Percentiles rank a stretch among this genome's conserved stretches.
Evolutionary conservation across 53 echinoderm and acorn worm genomes (phyloP).

Genomic region (Hippasteria phrygiana): DNA sequence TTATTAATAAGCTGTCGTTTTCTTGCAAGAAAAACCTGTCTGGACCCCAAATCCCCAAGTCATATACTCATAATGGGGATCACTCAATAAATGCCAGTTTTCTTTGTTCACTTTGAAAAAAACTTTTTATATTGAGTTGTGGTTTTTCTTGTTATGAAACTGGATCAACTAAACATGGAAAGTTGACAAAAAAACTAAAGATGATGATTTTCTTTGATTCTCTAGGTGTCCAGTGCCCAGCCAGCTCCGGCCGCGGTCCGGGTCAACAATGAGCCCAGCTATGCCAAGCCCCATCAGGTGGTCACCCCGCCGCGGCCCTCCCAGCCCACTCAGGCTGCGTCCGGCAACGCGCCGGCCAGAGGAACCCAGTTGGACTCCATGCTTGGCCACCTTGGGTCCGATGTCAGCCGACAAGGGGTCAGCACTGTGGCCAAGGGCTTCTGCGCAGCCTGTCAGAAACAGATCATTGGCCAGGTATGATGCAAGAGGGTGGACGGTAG

Average conservation of each 20-base stretch:
- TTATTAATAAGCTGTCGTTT: no score
- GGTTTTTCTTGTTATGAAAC: background rate
- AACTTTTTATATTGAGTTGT: no score
- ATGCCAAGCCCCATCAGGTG: conserved; percentile 40
- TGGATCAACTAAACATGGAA: background rate
- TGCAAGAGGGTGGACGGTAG: no score
- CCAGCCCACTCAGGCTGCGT: conserved; percentile 19
- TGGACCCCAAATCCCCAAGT: no score
- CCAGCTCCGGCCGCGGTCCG: conserved; percentile 50
- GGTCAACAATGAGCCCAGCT: conserved; percentile 65
- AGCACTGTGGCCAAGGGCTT: conserved; percentile 96
- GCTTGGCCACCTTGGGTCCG: conserved; percentile 94
- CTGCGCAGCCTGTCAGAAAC: conserved; percentile 97
- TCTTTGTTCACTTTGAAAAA: no score
- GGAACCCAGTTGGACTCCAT: conserved; percentile 90
- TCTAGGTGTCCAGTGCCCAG: conserved; percentile 40
- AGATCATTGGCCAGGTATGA: conserved; percentile 94
- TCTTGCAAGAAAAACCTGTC: no score
- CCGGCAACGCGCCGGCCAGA: conserved; percentile 23
- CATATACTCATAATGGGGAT: no score
- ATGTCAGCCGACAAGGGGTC: conserved; percentile 94
- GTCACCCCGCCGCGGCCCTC: conserved; percentile 25
- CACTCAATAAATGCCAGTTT: no score
- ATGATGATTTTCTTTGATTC: background rate
- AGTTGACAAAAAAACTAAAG: no score